Conservation (phyloP, 2,888 invertebrate genomes). For the Caenorhabditis japonica region DNA sequence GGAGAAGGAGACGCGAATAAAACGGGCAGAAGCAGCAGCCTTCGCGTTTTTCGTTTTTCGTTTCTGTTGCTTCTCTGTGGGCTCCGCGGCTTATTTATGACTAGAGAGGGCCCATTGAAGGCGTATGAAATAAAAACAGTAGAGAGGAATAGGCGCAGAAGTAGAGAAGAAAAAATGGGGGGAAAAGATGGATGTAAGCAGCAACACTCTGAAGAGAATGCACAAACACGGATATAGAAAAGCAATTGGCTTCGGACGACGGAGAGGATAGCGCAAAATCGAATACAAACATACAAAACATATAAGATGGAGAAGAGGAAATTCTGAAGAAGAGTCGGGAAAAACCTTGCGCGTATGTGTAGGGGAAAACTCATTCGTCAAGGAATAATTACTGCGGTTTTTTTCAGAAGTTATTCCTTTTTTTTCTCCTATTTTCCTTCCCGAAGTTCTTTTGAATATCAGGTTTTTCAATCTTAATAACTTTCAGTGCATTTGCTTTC, state of each 20-base stretch:
- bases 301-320: background rate
- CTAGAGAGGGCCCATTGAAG: slow-evolving; percentile 15
- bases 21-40: background rate
- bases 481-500: too few species aligned
- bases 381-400: slow-evolving; percentile 22
- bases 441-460: too few species aligned
- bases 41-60: background rate
- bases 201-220: slow-evolving; percentile 37
- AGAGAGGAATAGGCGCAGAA: slow-evolving; percentile 1
- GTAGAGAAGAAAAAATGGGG: slow-evolving; percentile 2
- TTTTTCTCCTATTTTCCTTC: too few species aligned
- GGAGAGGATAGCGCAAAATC: background rate
- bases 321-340: slow-evolving; percentile 1
- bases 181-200: slow-evolving; percentile 33
- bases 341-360: background rate
- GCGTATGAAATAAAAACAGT: slow-evolving; percentile 26
- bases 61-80: slow-evolving; percentile 13
- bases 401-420: slow-evolving; percentile 1
- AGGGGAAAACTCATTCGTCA: slow-evolving; percentile 1
- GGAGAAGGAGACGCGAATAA: slow-evolving; percentile 37
- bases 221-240: slow-evolving; percentile 33
- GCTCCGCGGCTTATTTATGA: background rate
- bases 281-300: slow-evolving; percentile 15
- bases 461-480: too few species aligned
- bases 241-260: slow-evolving; percentile 23